Base-by-base conservation (phyloP, 2,113 vertebrate genomes). In the Clarias magur region DNA sequence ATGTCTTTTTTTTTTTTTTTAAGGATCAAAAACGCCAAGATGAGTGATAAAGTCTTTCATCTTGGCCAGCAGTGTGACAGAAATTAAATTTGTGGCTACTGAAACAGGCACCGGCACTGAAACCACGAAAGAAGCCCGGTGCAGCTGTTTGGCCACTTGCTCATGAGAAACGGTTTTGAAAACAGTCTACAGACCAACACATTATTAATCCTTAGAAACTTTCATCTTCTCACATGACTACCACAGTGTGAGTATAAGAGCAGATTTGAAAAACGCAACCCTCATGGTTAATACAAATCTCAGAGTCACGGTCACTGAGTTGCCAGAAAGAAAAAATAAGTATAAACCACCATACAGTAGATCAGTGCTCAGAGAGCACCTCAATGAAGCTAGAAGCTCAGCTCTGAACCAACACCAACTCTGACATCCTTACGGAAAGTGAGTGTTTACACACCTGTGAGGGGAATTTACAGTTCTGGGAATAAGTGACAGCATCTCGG, bases 401-500 rank as follows among this genome's bases (percentile, higher is more conserved):
- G 48, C 23, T 67, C 81, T 59, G 59, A 78, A 80, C 59, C 85
- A 67, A 67, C 84, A 56, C 65, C 86, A 86, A 30, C 81, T 73
- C 62, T 38, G 67, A 70, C 7, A 72, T 60, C 86, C 83, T 84
- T 82, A 81, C 10, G 53, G 73, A 90, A 91, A 88, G 67, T 70
- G 67, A 57, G 48, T 88, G 88, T 92, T 90, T 91, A 90, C 86
- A 92, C 91, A 92, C 91, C 91, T 92, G 91, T 42, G 79, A 83
- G 72, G 57, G 81, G 75, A 86, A 87, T 87, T 90, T 86, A 68
- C 80, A 84, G 84, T 89, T 88, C 88, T 87, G 88, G 89, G 89
- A 90, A 89, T 86, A 84, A 75, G 75, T 65, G 54, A 87, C 89
- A 59, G 34, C 83, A 78, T 82, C 81, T 81, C 48, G 78, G 78